phyloP scores from a whole-genome alignment of 2,113 vertebrate species.

The Mastomys coucha region DNA sequence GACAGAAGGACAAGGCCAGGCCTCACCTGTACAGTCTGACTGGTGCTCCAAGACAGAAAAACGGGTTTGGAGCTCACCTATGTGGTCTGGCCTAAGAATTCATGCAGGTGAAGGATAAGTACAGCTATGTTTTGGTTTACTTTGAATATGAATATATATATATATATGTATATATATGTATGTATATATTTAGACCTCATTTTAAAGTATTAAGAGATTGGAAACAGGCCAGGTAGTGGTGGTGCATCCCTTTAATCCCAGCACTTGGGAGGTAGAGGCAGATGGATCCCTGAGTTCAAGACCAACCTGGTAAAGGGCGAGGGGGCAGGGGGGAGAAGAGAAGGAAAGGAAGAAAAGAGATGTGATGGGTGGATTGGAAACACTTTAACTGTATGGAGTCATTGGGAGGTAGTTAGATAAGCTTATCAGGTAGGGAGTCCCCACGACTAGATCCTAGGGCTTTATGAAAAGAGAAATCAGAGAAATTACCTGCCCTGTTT shows the following conservation, averaged over 20 bases:
- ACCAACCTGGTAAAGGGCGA: background rate
- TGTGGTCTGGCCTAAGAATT: background rate
- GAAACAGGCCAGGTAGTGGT: background rate
- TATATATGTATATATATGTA: too few relatives aligned
- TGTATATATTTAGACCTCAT: background rate
- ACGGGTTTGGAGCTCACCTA: background rate
- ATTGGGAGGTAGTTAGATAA: background rate
- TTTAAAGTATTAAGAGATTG: background rate
- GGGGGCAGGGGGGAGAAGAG: too few relatives aligned
- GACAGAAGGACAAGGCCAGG: background rate
- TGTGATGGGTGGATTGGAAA: background rate
- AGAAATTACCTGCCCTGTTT: background rate
- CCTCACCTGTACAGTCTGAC: background rate
- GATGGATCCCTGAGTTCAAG: background rate
- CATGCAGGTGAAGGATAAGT: too few relatives aligned
- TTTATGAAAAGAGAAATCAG: background rate
- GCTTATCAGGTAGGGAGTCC: background rate
- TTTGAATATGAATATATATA: background rate
- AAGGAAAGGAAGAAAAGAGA: too few relatives aligned
- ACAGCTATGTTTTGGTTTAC: background rate
- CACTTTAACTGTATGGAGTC: background rate
- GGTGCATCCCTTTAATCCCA: background rate
- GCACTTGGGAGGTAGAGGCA: background rate
- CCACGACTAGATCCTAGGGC: background rate
- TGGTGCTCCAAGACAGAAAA: too few relatives aligned